phyloP scores from a whole-genome alignment of 2,113 vertebrate genomes.

The Sclerurus mexicanus region DNA sequence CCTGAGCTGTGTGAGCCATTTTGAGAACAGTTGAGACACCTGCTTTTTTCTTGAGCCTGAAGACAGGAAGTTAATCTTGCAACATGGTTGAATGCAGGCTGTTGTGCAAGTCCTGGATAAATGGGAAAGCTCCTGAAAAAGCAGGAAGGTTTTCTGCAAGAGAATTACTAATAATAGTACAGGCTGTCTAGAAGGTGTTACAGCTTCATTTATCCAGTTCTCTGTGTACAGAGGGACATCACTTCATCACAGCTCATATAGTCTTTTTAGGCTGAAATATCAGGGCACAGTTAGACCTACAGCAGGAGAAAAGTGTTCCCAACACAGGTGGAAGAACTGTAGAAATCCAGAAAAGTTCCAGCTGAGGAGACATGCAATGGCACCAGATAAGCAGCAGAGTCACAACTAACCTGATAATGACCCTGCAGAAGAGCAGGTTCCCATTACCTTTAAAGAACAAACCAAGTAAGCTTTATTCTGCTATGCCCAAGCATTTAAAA shows the following conservation, averaged over 20 bases:
- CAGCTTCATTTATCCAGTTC: neutral
- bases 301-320: neutral
- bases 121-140: neutral
- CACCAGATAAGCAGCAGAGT: neutral
- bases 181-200: neutral
- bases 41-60: neutral
- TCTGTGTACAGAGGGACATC: neutral
- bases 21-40: neutral
- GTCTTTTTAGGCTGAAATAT: neutral
- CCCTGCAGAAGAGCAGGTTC: neutral
- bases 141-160: neutral
- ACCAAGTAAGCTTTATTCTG: neutral
- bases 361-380: neutral
- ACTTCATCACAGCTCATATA: neutral
- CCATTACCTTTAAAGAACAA: neutral
- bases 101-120: neutral
- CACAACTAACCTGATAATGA: neutral
- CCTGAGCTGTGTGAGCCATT: neutral
- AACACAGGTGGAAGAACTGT: neutral
- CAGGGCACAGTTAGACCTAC: neutral
- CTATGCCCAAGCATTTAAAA: neutral
- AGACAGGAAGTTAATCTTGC: neutral
- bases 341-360: neutral
- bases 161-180: neutral
- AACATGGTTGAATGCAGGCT: neutral